Evolutionary conservation across 2,113 vertebrate species (phyloP).

Genomic region (Vanacampus margaritifer): DNA sequence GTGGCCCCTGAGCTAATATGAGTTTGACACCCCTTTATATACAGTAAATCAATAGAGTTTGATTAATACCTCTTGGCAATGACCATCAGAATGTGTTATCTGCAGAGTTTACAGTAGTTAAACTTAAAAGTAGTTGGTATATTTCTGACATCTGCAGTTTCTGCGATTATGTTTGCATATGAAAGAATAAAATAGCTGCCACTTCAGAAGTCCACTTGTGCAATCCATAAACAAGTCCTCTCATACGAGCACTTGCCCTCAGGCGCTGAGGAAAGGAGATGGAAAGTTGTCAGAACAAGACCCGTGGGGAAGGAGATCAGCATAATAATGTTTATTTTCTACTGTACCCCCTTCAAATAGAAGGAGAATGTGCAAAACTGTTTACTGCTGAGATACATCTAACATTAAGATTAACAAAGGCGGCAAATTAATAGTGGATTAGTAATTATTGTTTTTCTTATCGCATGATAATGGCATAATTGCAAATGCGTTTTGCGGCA

Average conservation of each 20-base stretch:
- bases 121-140: not conserved
- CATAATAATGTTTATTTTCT: conserved; percentile 1
- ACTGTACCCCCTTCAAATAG: conserved; percentile 1
- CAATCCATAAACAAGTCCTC: not conserved
- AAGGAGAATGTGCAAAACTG: not conserved
- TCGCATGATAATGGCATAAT: not conserved
- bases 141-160: not conserved
- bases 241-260: not conserved
- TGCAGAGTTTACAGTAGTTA: not conserved
- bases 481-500: conserved; percentile 1
- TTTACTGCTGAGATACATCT: conserved; percentile 2
- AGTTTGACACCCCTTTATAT: too few relatives aligned
- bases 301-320: conserved; percentile 5
- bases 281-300: conserved; percentile 2
- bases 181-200: conserved; percentile 5
- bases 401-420: conserved; percentile 3
- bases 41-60: too few relatives aligned
- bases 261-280: conserved; percentile 6
- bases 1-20: too few relatives aligned
- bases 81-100: not conserved
- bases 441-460: conserved; percentile 1
- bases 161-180: conserved; percentile 1
- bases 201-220: conserved; percentile 18
- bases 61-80: not conserved
- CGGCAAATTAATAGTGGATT: conserved; percentile 1